Percentiles rank a stretch among this genome's conserved stretches.
Conservation (phyloP, 2,888 invertebrate species). For the Conchocele bisecta region DNA sequence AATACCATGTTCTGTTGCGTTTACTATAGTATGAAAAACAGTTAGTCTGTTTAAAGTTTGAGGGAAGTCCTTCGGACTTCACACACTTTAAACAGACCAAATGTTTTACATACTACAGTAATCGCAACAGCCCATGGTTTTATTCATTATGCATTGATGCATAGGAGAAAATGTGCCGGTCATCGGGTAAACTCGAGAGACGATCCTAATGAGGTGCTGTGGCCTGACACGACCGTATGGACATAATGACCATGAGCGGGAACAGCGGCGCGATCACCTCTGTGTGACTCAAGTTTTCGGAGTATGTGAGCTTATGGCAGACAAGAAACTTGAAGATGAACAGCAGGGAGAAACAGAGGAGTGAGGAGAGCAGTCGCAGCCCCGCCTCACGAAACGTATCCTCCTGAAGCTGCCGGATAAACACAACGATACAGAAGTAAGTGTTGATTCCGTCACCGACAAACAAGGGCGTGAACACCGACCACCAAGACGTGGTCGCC, state of each 20-base stretch:
- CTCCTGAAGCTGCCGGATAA: constrained; percentile 94
- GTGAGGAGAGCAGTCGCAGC: constrained; percentile 91
- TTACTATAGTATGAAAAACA: too few relatives aligned
- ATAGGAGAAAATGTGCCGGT: too few relatives aligned
- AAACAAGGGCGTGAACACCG: constrained; percentile 95
- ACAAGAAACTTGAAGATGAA: constrained; percentile 96
- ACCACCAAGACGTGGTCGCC: constrained; percentile 90
- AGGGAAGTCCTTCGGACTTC: too few relatives aligned
- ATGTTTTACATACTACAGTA: too few relatives aligned
- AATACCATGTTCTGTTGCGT: too few relatives aligned
- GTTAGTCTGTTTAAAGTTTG: too few relatives aligned
- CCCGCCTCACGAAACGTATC: constrained; percentile 86
- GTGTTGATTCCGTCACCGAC: constrained; percentile 95
- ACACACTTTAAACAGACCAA: too few relatives aligned
- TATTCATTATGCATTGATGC: too few relatives aligned
- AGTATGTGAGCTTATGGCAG: constrained; percentile 91
- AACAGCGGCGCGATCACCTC: constrained; percentile 96
- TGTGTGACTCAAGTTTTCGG: constrained; percentile 92
- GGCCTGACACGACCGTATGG: constrained; percentile 96
- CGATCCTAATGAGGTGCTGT: too few relatives aligned
- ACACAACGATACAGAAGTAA: constrained; percentile 97
- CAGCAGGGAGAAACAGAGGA: constrained; percentile 91
- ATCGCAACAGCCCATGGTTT: too few relatives aligned
- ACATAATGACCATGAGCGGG: constrained; percentile 93
- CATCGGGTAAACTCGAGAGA: too few relatives aligned